phyloP scores from a whole-genome alignment of 2,888 invertebrate species.

The Epinotia brunnichana region DNA sequence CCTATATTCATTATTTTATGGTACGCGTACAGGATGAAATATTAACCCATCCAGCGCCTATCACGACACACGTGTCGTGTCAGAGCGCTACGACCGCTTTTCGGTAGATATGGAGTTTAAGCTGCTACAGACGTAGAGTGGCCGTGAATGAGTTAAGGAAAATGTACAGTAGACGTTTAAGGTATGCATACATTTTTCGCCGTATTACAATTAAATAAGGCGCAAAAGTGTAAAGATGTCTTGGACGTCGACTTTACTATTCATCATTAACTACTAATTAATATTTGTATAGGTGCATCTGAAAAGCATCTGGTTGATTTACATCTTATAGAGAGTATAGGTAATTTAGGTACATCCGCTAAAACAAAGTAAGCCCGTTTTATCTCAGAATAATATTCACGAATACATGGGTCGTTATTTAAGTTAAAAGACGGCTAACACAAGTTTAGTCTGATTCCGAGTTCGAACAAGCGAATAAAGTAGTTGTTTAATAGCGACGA shows the following conservation, averaged over 20 bases:
- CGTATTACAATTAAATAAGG: too few relatives aligned
- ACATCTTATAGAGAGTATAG: not conserved
- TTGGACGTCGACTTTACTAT: too few relatives aligned
- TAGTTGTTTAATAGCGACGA: conserved; percentile 51
- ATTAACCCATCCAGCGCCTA: not conserved
- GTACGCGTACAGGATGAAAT: not conserved
- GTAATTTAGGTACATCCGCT: not conserved
- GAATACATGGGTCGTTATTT: conserved; percentile 53
- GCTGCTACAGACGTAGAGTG: too few relatives aligned
- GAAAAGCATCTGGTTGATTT: too few relatives aligned
- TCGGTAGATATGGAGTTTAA: too few relatives aligned
- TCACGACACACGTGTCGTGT: too few relatives aligned
- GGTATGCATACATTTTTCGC: too few relatives aligned
- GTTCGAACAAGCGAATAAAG: conserved; percentile 54
- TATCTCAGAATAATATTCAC: conserved; percentile 19
- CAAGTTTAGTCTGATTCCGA: conserved; percentile 48
- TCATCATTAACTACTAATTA: too few relatives aligned
- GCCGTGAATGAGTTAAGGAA: too few relatives aligned
- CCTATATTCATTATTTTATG: not conserved
- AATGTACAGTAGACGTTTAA: not conserved
- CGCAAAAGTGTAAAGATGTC: too few relatives aligned
- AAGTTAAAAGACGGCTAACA: conserved; percentile 55
- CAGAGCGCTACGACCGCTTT: too few relatives aligned
- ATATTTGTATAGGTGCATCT: not conserved
- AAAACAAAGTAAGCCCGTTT: conserved; percentile 1